Evolutionary conservation across 1,140 invertebrate genomes (phyloP), one percentile per base, ranked within the genome.

Genomic region (Ctenoplectra terminalis): DNA sequence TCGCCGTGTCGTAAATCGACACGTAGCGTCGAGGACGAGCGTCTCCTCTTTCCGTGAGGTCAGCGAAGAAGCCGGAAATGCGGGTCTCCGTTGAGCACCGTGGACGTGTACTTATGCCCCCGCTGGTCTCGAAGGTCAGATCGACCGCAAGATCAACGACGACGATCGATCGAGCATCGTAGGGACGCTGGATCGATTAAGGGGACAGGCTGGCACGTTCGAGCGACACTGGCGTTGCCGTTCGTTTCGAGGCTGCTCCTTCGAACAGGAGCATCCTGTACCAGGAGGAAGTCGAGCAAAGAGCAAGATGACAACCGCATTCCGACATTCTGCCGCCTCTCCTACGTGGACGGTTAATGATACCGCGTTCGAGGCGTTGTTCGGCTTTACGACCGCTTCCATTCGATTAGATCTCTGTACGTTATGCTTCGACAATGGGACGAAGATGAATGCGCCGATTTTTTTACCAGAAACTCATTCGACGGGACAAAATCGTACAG

Each of bases 1-100:
- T 80, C 54, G 75, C 72, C 79, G 66, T 54, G 31, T 70, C 46
- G 82, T 88, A 73, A 87, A 87, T 88, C 79, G 82, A 88, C 79
- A 56, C 78, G 50, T 82, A 60, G 48, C 74, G 29, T 17, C 74
- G 79, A 56, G 77, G 46, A 76, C 76, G 67, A 63, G 11, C 15
- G 56, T 61, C 60, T 75, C 69, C 20, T 67, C 72, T 87, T 86
- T 86, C 63, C 81, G 54, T 20, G 77, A 81, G 73, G 78, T 87
- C 84, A 86, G 73, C 84, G 70, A 75, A 67, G 67, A 76, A 87
- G 72, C 79, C 83, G 87, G 87, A 88, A 88, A 85, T 85, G 76
- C 79, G 78, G 79, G 71, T 79, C 85, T 75, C 82, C 34, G n/a
- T 69, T 26, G 15, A 37, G 37, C 8, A 61, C 43, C 67, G 37